A percentile compares a stretch with the other conserved stretches of the same genome.
Evolutionary conservation across 1,140 invertebrate genomes (phyloP).

Genomic region (Tetragonula clypearis): DNA sequence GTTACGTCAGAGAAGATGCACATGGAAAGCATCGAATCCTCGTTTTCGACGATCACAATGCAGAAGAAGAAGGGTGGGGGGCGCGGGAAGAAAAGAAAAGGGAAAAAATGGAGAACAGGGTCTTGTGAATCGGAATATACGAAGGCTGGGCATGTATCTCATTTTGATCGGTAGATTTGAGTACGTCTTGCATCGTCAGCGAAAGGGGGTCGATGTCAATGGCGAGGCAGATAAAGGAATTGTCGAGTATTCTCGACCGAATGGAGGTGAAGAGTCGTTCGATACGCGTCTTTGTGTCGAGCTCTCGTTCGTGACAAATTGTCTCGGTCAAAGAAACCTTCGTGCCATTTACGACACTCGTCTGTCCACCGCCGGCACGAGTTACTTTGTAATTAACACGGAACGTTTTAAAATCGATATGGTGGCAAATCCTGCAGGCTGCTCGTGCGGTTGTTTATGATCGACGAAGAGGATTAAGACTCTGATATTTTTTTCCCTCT

Average conservation of each 20-base stretch:
- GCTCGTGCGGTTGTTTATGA: not conserved
- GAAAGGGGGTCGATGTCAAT: slow-evolving; percentile 59
- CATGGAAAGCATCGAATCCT: not conserved
- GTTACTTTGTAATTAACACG: slow-evolving; percentile 12
- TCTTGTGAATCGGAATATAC: not conserved
- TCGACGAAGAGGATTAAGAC: not conserved
- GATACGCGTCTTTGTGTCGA: slow-evolving; percentile 64
- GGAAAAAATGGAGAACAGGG: not conserved
- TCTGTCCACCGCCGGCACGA: not conserved
- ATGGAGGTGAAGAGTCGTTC: slow-evolving; percentile 67
- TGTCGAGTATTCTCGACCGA: slow-evolving; percentile 66
- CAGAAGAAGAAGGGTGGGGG: not conserved
- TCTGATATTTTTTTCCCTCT: not conserved
- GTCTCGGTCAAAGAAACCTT: slow-evolving; percentile 52
- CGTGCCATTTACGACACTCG: slow-evolving; percentile 48
- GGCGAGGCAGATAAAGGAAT: slow-evolving; percentile 67
- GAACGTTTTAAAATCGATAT: not conserved
- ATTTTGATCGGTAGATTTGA: slow-evolving; percentile 37
- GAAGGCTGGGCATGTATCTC: slow-evolving; percentile 3
- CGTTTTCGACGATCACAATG: slow-evolving; percentile 13
- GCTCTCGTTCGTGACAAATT: slow-evolving; percentile 65
- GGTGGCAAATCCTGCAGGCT: not conserved
- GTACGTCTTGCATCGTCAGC: slow-evolving; percentile 64
- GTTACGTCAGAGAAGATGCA: not conserved
- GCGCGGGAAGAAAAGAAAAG: not conserved